Percentiles rank a stretch among this genome's conserved stretches.
These are phyloP conservation scores for Phocoena sinus DNA, from an alignment of 2,113 vertebrate genomes.

Conservation along the genomic window DNA sequence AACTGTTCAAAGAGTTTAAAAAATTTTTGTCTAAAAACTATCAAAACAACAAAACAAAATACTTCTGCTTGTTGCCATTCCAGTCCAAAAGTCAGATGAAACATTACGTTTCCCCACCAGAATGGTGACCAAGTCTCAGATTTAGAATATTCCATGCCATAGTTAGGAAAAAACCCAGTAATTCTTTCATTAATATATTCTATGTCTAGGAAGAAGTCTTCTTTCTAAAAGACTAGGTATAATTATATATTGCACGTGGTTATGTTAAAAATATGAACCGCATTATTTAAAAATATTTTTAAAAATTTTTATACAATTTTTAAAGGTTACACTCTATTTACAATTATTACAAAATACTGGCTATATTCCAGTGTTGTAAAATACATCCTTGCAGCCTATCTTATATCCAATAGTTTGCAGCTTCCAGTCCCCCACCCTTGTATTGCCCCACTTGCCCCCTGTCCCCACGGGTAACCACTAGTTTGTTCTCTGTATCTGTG, in stretches of 20 bases:
- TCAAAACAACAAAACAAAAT: background rate
- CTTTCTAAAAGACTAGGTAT: background rate
- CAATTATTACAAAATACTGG: background rate
- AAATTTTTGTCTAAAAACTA: constrained; percentile 29
- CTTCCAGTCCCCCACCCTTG: background rate
- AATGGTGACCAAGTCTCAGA: background rate
- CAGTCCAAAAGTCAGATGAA: background rate
- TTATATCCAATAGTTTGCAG: background rate
- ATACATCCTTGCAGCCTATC: background rate
- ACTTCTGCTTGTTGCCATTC: background rate
- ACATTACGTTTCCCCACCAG: background rate
- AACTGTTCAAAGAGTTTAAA: background rate
- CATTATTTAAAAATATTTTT: background rate
- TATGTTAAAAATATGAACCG: background rate
- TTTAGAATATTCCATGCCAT: background rate
- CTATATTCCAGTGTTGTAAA: background rate
- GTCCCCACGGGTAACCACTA: background rate
- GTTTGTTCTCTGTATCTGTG: background rate
- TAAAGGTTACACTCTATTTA: background rate
- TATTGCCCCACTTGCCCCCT: background rate
- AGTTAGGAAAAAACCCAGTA: background rate
- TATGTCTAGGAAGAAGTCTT: background rate
- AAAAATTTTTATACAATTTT: background rate
- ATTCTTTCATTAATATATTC: background rate
- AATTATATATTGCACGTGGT: background rate